Evolutionary conservation across 2,888 invertebrate species (phyloP).

Genomic region (Nymphalis urticae): DNA sequence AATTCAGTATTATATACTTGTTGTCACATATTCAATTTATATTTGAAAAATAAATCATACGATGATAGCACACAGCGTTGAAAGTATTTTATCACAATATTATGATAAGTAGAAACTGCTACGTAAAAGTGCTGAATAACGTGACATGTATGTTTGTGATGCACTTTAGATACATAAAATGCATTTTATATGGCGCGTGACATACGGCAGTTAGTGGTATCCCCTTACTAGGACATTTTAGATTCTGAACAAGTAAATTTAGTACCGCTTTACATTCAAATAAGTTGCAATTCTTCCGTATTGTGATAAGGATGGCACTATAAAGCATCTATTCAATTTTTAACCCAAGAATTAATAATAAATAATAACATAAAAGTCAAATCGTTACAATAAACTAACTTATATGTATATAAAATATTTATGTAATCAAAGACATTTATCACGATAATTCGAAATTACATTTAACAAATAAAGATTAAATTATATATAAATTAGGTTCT

Average conservation of each 20-base stretch:
- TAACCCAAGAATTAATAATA: too few species aligned
- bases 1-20: too few species aligned
- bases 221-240: constrained; percentile 22
- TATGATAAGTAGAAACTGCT: not conserved
- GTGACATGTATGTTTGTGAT: constrained; percentile 16
- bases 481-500: constrained; percentile 29
- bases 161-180: constrained; percentile 23
- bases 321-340: too few species aligned
- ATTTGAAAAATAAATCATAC: too few species aligned
- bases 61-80: not conserved
- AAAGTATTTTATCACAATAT: not conserved
- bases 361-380: too few species aligned
- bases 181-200: constrained; percentile 25
- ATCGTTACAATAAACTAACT: too few species aligned
- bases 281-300: constrained; percentile 22
- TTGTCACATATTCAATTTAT: too few species aligned
- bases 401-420: too few species aligned
- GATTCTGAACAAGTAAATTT: constrained; percentile 27
- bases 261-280: constrained; percentile 23
- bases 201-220: constrained; percentile 23
- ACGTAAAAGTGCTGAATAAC: not conserved
- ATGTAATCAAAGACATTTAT: not conserved
- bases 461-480: constrained; percentile 25
- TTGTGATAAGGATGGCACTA: not conserved
- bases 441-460: not conserved